Conservation (phyloP, 1,140 invertebrate species). For the Camponotus vicinus region DNA sequence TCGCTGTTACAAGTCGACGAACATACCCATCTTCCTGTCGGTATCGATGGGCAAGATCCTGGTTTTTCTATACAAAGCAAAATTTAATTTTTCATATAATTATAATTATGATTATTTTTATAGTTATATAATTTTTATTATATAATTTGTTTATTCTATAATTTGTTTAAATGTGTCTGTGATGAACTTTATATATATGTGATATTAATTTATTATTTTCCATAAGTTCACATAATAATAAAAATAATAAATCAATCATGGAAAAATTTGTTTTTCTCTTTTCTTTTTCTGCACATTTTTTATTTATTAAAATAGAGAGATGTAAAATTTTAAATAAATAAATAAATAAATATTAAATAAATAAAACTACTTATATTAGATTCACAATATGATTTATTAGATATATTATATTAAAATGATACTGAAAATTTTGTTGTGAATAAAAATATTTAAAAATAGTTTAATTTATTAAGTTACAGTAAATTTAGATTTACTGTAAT, state of each 20-base stretch:
- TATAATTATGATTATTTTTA: no score
- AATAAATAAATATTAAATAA: no score
- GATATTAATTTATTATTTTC: no score
- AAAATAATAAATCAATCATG: no score
- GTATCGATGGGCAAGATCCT: slow-evolving; percentile 86
- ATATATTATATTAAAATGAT: neutral
- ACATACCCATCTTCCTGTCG: slow-evolving; percentile 88
- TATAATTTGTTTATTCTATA: no score
- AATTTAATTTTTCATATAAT: neutral
- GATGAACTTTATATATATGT: no score
- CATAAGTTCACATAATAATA: no score
- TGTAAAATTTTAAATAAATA: neutral
- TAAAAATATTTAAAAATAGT: neutral
- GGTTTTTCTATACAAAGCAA: slow-evolving; percentile 83
- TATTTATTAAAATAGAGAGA: neutral
- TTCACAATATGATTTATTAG: neutral
- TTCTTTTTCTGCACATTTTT: neutral
- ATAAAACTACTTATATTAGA: neutral
- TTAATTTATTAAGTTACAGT: neutral
- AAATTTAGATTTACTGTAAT: neutral
- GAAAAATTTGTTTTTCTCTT: no score
- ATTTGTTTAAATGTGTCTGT: no score
- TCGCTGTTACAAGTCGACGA: slow-evolving; percentile 87
- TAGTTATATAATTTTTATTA: no score
- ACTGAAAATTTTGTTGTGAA: neutral